Evolutionary conservation across 2,888 invertebrate species (phyloP), one percentile per base, ranked within the genome.

Genomic region (Ectemnius continuus): DNA sequence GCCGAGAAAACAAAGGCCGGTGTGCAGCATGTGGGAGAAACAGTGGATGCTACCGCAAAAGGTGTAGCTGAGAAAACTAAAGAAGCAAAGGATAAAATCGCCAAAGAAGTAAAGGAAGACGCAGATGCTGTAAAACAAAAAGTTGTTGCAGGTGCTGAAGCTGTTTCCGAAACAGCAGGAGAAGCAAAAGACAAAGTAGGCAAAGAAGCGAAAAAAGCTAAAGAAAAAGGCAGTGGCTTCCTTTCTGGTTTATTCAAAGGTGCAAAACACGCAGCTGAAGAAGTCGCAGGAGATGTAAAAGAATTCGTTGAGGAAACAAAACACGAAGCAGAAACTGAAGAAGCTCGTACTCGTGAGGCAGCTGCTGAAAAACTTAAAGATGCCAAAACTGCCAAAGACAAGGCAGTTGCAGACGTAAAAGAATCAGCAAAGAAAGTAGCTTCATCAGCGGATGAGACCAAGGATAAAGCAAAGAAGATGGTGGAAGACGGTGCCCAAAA

Each of bases 301-400:
- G 52, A 52, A 6, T 52, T 52, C 52, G 52, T 52, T 14, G n/a
- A 52, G 0, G 67, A 57, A 26, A 48, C 61, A 1, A 73, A 83
- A 5, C 72, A 73, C 48, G 62, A 74, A 14, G 69, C 69, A 0
- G 93, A 92, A 85, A 91, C 92, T 13, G 83, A 84, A 65, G 81
- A 84, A 67, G 81, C 81, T 6, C 75, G 67, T 16, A 75, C 75
- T 0, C 78, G 68, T 14, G 80, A 78, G 36, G 71, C 23, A 67
- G 52, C 23, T 52, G 64, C 79, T 0, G 68, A 81, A 20, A 66
- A 73, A 0, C 70, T 78, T 18, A 52, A 52, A 52, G 52, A 52
- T 52, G n/a, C 16, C 52, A 16, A 14, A 16, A 14, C n/a, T 52
- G 14, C 52, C n/a, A 52, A 52, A 16, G 52, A 52, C 16, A 52